Conservation (phyloP, 2,113 vertebrate genomes). For the Podarcis cretensis region DNA sequence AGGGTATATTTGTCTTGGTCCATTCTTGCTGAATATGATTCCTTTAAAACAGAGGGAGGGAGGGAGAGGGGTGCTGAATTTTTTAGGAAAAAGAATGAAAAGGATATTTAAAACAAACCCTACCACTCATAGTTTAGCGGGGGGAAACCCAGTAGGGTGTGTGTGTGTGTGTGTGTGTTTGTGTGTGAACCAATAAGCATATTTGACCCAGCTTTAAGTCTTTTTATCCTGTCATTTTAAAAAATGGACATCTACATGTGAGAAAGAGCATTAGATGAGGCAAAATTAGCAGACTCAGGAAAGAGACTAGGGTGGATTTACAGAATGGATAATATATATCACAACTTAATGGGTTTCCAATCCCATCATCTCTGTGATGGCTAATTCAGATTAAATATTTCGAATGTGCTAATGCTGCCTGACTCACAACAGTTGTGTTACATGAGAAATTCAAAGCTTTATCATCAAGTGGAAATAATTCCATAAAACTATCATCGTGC, state of each 20-base stretch:
- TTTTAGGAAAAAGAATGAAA: background rate
- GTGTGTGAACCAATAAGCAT: background rate
- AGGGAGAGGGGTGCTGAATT: background rate
- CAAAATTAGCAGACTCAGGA: background rate
- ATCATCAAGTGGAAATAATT: too few species aligned
- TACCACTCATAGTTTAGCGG: background rate
- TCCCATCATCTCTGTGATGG: background rate
- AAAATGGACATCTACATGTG: background rate
- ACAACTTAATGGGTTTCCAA: background rate
- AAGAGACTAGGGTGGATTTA: background rate
- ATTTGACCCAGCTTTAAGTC: background rate
- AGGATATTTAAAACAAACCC: background rate
- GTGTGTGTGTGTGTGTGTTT: too few species aligned
- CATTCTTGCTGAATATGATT: background rate
- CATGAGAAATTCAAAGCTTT: background rate
- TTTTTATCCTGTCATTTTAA: background rate
- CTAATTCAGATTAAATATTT: background rate
- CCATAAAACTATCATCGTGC: too few species aligned
- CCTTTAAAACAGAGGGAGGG: background rate
- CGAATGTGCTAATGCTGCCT: background rate
- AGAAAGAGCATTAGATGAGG: background rate
- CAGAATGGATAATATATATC: background rate
- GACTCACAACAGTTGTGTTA: background rate
- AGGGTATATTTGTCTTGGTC: background rate
- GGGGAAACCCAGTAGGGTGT: too few species aligned